These are phyloP conservation scores for Tachina grossa DNA, from an alignment of 2,888 invertebrate species.

Conservation along the genomic window DNA sequence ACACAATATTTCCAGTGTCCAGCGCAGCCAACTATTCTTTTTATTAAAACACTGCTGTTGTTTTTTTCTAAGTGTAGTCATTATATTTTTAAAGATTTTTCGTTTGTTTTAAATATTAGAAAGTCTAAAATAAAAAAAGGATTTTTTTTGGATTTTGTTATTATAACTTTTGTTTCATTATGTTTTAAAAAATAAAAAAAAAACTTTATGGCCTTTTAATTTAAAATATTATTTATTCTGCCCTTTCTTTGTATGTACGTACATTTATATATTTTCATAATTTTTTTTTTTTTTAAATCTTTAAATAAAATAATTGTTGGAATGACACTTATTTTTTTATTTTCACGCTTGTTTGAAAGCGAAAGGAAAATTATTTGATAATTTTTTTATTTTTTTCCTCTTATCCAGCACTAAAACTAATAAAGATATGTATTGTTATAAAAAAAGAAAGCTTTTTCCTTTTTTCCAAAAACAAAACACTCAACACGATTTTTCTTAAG, in stretches of 20 bases:
- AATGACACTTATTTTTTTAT: conserved; percentile 14
- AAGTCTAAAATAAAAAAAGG: no score
- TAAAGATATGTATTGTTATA: conserved; percentile 11
- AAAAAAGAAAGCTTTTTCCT: conserved; percentile 65
- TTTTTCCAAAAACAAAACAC: conserved; percentile 1
- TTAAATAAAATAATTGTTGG: not conserved
- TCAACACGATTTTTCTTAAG: conserved; percentile 24
- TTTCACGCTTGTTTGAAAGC: conserved; percentile 61
- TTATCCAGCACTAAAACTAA: not conserved
- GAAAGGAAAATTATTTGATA: conserved; percentile 56
- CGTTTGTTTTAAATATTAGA: not conserved
- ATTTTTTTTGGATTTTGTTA: no score
- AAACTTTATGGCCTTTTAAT: no score
- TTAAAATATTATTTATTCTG: not conserved
- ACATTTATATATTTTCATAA: not conserved
- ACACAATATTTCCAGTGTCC: conserved; percentile 59
- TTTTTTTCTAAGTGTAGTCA: conserved; percentile 68
- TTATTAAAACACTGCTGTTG: conserved; percentile 72
- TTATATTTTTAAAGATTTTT: conserved; percentile 2
- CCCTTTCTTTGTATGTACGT: not conserved
- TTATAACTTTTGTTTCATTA: no score
- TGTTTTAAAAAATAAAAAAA: no score
- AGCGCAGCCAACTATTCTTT: conserved; percentile 77
- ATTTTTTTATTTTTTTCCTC: conserved; percentile 15
- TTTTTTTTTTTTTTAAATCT: conserved; percentile 1